A percentile compares a stretch with the other conserved stretches of the same genome.
Evolutionary conservation across 1,140 invertebrate genomes (phyloP).

Genomic region (Drosophila fuyamai): DNA sequence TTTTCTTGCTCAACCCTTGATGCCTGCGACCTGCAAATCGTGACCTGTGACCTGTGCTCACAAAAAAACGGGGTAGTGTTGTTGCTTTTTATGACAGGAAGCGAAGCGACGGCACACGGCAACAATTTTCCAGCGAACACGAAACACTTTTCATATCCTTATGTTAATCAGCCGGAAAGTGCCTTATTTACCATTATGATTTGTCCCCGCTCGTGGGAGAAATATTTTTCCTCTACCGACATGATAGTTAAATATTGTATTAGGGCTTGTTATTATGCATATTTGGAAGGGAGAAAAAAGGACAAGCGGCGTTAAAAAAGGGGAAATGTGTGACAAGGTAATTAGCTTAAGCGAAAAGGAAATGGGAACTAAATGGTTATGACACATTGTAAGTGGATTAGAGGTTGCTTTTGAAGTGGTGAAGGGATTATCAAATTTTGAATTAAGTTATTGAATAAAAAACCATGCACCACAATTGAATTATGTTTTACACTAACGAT

Average conservation of each 20-base stretch:
- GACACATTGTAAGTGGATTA: constrained; percentile 30
- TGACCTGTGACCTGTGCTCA: constrained; percentile 28
- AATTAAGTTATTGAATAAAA: not conserved
- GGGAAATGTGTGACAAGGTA: constrained; percentile 42
- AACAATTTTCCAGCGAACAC: constrained; percentile 51
- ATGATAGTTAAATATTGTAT: constrained; percentile 52
- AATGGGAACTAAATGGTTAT: constrained; percentile 21
- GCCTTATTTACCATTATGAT: constrained; percentile 42
- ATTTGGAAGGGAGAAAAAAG: constrained; percentile 11
- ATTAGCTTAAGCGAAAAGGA: constrained; percentile 29
- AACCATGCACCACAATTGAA: too few species aligned
- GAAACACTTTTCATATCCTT: constrained; percentile 66
- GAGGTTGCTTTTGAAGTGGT: not conserved
- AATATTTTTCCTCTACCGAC: constrained; percentile 18
- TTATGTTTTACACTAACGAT: not conserved
- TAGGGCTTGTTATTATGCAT: constrained; percentile 11
- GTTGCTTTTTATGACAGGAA: constrained; percentile 72
- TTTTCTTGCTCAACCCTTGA: constrained; percentile 54
- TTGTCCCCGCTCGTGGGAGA: constrained; percentile 39
- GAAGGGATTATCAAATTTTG: constrained; percentile 1
- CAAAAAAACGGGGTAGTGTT: constrained; percentile 20
- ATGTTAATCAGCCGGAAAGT: constrained; percentile 63
- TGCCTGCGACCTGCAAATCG: constrained; percentile 32
- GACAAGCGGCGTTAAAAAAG: constrained; percentile 44
- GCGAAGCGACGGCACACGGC: constrained; percentile 47